Evolutionary conservation across 2,797 vertebrate genomes (phyloP).

Genomic region (Sternarchorhynchus goeldii): DNA sequence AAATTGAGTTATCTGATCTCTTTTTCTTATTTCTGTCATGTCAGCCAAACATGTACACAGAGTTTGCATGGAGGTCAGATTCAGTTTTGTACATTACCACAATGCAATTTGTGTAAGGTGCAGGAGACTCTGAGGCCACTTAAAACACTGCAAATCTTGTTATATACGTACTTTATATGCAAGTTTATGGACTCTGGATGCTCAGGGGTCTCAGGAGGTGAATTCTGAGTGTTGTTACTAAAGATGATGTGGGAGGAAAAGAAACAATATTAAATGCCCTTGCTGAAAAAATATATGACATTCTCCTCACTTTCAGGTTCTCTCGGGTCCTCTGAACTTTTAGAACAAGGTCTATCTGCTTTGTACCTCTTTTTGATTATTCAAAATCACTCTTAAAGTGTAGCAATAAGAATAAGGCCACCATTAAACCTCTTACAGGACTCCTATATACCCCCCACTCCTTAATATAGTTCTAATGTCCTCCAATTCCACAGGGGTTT

Average conservation of each 20-base stretch:
- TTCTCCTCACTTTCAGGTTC: too few relatives aligned
- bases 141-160: neutral
- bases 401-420: neutral
- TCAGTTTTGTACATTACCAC: neutral
- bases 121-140: neutral
- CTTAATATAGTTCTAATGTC: neutral
- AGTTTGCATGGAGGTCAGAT: slow-evolving; percentile 9
- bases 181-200: slow-evolving; percentile 5
- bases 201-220: slow-evolving; percentile 16
- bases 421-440: neutral
- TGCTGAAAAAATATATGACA: neutral
- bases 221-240: slow-evolving; percentile 13
- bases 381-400: too few relatives aligned
- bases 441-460: neutral
- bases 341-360: too few relatives aligned
- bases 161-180: slow-evolving; percentile 18
- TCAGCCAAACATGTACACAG: slow-evolving; percentile 5
- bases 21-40: slow-evolving; percentile 21
- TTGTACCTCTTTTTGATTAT: too few relatives aligned
- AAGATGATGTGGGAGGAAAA: slow-evolving; percentile 6
- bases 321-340: too few relatives aligned
- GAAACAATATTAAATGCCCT: slow-evolving; percentile 27
- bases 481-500: slow-evolving; percentile 80
- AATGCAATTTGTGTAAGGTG: slow-evolving; percentile 16
- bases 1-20: slow-evolving; percentile 16